Percentiles rank a stretch among this genome's conserved stretches.
These are phyloP conservation scores for Drosophila rhopaloa DNA, from an alignment of 1,140 invertebrate genomes.

Conservation along the genomic window DNA sequence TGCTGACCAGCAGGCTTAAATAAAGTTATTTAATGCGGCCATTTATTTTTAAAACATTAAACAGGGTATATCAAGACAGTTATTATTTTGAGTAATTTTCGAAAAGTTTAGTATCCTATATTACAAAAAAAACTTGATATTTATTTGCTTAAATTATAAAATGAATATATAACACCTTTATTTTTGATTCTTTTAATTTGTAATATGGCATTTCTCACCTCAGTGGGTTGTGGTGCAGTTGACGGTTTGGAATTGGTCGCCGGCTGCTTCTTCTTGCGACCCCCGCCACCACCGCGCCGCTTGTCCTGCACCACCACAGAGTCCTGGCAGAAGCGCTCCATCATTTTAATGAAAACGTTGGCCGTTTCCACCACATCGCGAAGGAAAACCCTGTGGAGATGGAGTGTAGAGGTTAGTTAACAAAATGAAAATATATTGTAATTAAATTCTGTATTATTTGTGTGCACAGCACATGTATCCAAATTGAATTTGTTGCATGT, in stretches of 20 bases:
- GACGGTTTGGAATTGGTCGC: constrained; percentile 52
- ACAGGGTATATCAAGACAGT: constrained; percentile 8
- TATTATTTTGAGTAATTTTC: background rate
- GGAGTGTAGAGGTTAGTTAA: constrained; percentile 49
- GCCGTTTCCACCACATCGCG: constrained; percentile 94
- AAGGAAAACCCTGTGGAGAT: constrained; percentile 89
- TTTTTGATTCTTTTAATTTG: constrained; percentile 38
- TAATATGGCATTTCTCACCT: constrained; percentile 46
- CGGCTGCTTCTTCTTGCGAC: constrained; percentile 53
- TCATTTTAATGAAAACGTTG: constrained; percentile 96
- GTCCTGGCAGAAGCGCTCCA: constrained; percentile 92
- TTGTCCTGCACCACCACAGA: constrained; percentile 91
- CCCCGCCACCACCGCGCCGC: constrained; percentile 38
- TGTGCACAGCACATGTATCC: constrained; percentile 9
- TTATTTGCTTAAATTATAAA: background rate
- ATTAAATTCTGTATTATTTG: constrained; percentile 62
- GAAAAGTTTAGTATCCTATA: background rate
- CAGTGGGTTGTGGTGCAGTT: constrained; percentile 52
- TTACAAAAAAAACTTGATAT: background rate
- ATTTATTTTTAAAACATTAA: constrained; percentile 76
- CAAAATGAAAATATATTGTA: constrained; percentile 62
- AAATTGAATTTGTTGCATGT: constrained; percentile 56
- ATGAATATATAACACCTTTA: background rate
- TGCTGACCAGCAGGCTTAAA: constrained; percentile 54
- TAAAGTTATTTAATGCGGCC: constrained; percentile 80